These are phyloP conservation scores for Bufotes viridis DNA, from an alignment of 2,797 vertebrate genomes.

Conservation along the genomic window DNA sequence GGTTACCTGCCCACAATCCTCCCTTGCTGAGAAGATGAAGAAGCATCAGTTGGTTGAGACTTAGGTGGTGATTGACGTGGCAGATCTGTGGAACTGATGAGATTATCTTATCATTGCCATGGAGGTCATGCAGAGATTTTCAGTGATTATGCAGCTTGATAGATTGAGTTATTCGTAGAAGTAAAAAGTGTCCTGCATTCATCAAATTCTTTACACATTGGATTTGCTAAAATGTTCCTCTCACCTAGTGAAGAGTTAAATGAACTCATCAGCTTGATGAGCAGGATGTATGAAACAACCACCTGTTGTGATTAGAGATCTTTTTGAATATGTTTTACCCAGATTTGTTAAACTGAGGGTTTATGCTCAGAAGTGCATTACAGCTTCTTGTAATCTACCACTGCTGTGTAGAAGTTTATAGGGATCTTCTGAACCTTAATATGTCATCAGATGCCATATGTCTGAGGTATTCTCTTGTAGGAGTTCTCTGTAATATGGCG, in stretches of 20 bases:
- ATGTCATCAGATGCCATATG: too few species aligned
- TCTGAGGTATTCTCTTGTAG: too few species aligned
- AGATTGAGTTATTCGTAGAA: conserved; percentile 20
- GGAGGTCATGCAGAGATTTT: conserved; percentile 20
- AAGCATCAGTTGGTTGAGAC: conserved; percentile 34
- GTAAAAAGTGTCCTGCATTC: conserved; percentile 22
- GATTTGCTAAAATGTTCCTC: not conserved
- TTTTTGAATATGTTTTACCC: not conserved
- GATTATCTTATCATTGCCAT: conserved; percentile 58
- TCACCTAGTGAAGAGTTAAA: not conserved
- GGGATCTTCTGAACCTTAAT: too few species aligned
- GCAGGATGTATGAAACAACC: not conserved
- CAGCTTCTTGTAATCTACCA: too few species aligned
- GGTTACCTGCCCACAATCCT: conserved; percentile 14
- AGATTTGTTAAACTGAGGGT: not conserved
- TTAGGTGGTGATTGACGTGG: conserved; percentile 44
- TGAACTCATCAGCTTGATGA: not conserved
- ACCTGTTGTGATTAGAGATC: not conserved
- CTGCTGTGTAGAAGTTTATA: too few species aligned
- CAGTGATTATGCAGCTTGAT: conserved; percentile 29
- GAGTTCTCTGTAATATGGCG: too few species aligned
- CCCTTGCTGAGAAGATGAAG: conserved; percentile 29
- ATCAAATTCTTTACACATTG: conserved; percentile 39
- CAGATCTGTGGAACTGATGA: conserved; percentile 47
- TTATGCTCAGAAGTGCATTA: not conserved